phyloP scores from a whole-genome alignment of 2,113 vertebrate species.

The Protomyctophum bolini region DNA sequence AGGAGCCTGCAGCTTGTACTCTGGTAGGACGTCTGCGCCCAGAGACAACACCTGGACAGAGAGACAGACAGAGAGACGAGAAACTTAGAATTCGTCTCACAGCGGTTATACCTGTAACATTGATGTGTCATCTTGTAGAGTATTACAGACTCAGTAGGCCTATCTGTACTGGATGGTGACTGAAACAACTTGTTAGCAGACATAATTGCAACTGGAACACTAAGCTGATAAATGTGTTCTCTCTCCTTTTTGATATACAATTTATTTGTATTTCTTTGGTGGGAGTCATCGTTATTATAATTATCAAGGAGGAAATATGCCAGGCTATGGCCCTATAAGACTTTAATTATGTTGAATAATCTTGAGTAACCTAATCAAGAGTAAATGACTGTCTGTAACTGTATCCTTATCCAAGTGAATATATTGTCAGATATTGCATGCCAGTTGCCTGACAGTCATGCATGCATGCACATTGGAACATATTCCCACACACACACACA shows the following conservation, averaged over 20 bases:
- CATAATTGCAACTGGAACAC: too few species aligned
- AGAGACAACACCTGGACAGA: conserved; percentile 88
- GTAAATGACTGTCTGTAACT: background rate
- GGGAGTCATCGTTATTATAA: too few species aligned
- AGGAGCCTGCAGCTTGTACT: conserved; percentile 95
- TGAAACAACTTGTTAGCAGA: too few species aligned
- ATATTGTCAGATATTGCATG: background rate
- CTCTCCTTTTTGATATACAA: too few species aligned
- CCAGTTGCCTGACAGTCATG: background rate
- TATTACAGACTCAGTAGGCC: too few species aligned
- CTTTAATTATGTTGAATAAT: conserved; percentile 12
- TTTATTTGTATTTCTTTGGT: too few species aligned
- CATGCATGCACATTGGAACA: conserved; percentile 7
- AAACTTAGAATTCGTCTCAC: background rate
- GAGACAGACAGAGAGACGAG: background rate
- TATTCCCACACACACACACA: conserved; percentile 3
- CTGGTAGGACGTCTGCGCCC: conserved; percentile 92
- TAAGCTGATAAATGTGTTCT: too few species aligned
- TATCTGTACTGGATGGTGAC: too few species aligned
- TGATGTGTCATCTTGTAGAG: background rate
- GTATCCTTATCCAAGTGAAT: too few species aligned
- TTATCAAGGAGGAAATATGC: too few species aligned
- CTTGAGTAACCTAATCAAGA: conserved; percentile 11
- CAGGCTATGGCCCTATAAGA: too few species aligned
- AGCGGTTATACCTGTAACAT: background rate